These are phyloP conservation scores for Acanthosoma haemorrhoidale DNA, from an alignment of 2,888 invertebrate genomes.

Conservation along the genomic window DNA sequence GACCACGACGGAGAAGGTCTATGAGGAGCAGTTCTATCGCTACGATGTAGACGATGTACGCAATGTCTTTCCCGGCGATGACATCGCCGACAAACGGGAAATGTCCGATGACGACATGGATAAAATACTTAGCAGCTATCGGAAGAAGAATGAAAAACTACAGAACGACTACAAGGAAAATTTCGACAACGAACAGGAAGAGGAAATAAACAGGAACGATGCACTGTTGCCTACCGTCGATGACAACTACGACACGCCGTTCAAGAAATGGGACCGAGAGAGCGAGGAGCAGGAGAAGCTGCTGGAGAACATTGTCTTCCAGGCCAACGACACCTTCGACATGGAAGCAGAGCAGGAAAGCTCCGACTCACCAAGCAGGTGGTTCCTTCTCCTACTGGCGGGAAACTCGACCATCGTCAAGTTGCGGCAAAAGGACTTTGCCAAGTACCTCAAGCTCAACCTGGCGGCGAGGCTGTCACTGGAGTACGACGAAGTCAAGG, in stretches of 20 bases:
- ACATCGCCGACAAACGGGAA: conserved; percentile 32
- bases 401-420: conserved; percentile 45
- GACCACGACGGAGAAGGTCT: conserved; percentile 23
- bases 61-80: conserved; percentile 40
- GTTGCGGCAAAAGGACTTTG: conserved; percentile 44
- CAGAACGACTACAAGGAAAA: conserved; percentile 30
- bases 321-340: conserved; percentile 37
- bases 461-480: conserved; percentile 44
- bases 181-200: conserved; percentile 43
- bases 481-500: conserved; percentile 44
- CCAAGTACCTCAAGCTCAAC: conserved; percentile 45
- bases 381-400: conserved; percentile 44
- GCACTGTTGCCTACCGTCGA: conserved; percentile 37
- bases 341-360: conserved; percentile 38
- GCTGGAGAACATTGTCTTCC: conserved; percentile 41
- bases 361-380: conserved; percentile 37
- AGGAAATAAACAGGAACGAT: conserved; percentile 43
- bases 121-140: conserved; percentile 27
- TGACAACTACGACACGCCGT: conserved; percentile 40
- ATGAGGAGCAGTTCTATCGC: conserved; percentile 35
- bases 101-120: conserved; percentile 37
- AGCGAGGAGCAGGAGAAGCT: conserved; percentile 44
- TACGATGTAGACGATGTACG: conserved; percentile 40
- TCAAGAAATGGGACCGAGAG: conserved; percentile 43
- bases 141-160: conserved; percentile 25